These are phyloP conservation scores for Calyptommatus sinebrachiatus DNA, from an alignment of 2,113 vertebrate species.

Conservation along the genomic window DNA sequence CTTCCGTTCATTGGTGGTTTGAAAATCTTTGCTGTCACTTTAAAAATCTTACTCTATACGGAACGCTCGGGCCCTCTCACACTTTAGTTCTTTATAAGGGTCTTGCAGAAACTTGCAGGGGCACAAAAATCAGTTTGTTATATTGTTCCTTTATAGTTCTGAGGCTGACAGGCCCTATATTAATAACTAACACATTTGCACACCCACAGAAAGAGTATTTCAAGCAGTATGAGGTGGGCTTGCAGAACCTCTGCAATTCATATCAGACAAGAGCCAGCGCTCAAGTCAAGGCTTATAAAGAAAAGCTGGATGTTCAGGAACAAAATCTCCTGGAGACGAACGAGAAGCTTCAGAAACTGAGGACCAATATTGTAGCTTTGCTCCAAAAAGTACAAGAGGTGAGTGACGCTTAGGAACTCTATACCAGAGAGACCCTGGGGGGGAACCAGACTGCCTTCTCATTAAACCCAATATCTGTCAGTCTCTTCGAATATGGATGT, in stretches of 20 bases:
- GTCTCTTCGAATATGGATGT: neutral
- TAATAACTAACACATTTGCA: neutral
- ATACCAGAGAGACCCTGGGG: rapidly evolving
- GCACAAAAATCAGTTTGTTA: too few species aligned
- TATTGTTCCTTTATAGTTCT: too few species aligned
- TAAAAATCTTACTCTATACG: too few species aligned
- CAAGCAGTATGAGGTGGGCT: slow-evolving; percentile 92
- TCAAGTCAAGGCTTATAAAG: slow-evolving; percentile 89
- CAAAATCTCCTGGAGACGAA: slow-evolving; percentile 85
- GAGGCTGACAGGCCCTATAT: neutral
- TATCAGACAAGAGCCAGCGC: slow-evolving; percentile 91
- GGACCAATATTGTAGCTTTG: slow-evolving; percentile 94
- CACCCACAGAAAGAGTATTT: slow-evolving; percentile 92
- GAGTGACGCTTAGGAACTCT: slow-evolving; percentile 42
- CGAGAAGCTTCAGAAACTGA: slow-evolving; percentile 92
- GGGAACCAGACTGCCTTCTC: neutral
- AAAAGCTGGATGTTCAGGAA: slow-evolving; percentile 82
- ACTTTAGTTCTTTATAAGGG: too few species aligned
- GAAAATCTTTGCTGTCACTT: too few species aligned
- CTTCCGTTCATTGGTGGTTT: too few species aligned
- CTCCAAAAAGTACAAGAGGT: slow-evolving; percentile 98
- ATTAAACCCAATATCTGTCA: neutral
- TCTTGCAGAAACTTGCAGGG: too few species aligned
- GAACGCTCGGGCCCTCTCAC: too few species aligned
- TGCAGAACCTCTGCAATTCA: slow-evolving; percentile 94